phyloP scores from a whole-genome alignment of 2,113 vertebrate genomes.

The Tragulus kanchil region DNA sequence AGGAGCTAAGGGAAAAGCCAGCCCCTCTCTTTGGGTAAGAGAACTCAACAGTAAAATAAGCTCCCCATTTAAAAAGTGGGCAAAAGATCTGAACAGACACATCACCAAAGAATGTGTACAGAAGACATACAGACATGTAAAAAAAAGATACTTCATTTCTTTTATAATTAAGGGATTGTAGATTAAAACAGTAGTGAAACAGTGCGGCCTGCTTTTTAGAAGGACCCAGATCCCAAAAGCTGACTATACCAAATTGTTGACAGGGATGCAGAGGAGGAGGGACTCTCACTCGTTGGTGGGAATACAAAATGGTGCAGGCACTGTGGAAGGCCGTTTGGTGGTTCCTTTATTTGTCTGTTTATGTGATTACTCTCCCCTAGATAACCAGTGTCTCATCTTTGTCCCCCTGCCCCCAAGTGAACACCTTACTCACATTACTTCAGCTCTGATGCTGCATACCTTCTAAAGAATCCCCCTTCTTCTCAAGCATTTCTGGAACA shows the following conservation, averaged over 20 bases:
- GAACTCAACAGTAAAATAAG: neutral
- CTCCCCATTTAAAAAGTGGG: neutral
- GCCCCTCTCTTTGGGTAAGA: neutral
- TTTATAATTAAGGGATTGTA: neutral
- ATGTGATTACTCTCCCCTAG: neutral
- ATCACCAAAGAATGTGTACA: neutral
- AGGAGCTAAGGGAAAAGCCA: neutral
- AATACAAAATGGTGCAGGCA: neutral
- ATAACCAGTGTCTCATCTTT: neutral
- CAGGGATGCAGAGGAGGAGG: neutral
- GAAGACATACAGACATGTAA: neutral
- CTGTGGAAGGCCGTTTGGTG: neutral
- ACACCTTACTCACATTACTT: neutral
- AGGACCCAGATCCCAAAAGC: neutral
- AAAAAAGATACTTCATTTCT: neutral
- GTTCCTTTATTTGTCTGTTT: neutral
- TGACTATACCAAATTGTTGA: neutral
- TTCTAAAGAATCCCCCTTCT: neutral
- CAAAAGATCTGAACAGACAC: neutral
- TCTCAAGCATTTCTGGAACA: neutral
- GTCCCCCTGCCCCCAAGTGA: neutral
- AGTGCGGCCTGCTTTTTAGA: neutral
- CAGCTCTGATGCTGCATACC: neutral
- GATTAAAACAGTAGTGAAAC: neutral
- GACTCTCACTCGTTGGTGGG: neutral